Conservation (phyloP, 2,113 vertebrate species). For the Mus musculus region DNA sequence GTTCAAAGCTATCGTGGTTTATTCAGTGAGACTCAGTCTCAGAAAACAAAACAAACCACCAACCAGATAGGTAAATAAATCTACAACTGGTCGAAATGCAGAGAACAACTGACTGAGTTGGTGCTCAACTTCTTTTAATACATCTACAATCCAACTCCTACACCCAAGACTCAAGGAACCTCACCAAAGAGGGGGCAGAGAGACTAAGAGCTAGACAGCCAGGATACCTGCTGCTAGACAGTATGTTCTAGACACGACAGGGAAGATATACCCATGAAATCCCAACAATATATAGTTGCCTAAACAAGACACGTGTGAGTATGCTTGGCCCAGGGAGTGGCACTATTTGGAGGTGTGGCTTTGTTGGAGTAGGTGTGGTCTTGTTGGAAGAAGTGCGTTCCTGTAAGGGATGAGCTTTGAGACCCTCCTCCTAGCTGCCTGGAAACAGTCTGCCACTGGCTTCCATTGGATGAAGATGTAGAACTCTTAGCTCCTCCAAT, state of each 20-base stretch:
- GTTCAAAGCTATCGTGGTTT: background rate
- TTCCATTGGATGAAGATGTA: no score
- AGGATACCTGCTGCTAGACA: background rate
- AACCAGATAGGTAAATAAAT: background rate
- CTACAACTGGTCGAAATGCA: background rate
- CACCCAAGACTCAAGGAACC: background rate
- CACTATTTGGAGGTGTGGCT: no score
- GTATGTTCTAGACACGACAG: background rate
- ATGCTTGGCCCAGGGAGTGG: no score
- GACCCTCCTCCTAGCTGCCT: no score
- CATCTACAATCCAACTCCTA: background rate
- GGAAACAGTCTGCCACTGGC: no score
- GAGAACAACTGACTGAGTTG: background rate
- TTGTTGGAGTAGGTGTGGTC: no score
- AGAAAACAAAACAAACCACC: background rate
- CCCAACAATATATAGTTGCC: background rate
- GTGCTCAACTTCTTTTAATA: background rate
- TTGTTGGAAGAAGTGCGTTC: no score
- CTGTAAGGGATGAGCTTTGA: no score
- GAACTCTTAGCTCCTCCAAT: no score
- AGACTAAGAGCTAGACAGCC: background rate
- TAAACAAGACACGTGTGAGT: background rate
- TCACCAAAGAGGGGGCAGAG: background rate
- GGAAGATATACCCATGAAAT: background rate
- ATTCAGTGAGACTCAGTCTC: background rate